Percentiles rank a stretch among this genome's conserved stretches.
These are phyloP conservation scores for Narcine bancroftii DNA, from an alignment of 2,113 vertebrate genomes.

Conservation along the genomic window DNA sequence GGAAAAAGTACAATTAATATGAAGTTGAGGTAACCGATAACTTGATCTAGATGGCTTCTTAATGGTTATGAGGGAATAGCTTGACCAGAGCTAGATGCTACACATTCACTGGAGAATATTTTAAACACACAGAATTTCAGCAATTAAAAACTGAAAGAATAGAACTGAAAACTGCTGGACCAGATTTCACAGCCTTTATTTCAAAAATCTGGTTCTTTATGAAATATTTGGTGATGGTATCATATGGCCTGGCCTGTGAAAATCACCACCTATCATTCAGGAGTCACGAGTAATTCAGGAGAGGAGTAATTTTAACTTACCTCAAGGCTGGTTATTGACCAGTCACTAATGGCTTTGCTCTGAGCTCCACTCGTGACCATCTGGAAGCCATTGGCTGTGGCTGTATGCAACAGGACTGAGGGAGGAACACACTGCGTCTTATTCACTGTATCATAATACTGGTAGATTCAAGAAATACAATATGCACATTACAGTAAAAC, in stretches of 20 bases:
- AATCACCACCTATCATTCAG: background rate
- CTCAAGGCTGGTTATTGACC: conserved; percentile 95
- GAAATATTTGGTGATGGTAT: background rate
- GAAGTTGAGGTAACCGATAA: background rate
- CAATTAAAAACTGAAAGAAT: background rate
- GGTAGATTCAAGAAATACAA: background rate
- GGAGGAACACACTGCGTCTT: background rate
- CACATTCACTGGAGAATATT: background rate
- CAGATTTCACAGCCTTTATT: background rate
- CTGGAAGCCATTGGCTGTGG: conserved; percentile 95
- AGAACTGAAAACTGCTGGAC: background rate
- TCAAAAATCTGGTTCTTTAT: too few species aligned
- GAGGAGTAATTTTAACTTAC: conserved; percentile 54
- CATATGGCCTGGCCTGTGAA: background rate
- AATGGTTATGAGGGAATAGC: background rate
- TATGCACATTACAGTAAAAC: too few species aligned
- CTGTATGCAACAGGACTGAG: conserved; percentile 83
- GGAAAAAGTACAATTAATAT: background rate
- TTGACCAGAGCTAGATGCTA: background rate
- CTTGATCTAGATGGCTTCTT: background rate
- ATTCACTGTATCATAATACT: background rate
- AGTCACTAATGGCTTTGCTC: conserved; percentile 91
- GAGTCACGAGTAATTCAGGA: too few species aligned
- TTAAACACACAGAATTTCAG: background rate
- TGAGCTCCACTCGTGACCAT: conserved; percentile 96